Evolutionary conservation across 2,113 vertebrate species (phyloP).

Genomic region (Leptobrachium leishanense): DNA sequence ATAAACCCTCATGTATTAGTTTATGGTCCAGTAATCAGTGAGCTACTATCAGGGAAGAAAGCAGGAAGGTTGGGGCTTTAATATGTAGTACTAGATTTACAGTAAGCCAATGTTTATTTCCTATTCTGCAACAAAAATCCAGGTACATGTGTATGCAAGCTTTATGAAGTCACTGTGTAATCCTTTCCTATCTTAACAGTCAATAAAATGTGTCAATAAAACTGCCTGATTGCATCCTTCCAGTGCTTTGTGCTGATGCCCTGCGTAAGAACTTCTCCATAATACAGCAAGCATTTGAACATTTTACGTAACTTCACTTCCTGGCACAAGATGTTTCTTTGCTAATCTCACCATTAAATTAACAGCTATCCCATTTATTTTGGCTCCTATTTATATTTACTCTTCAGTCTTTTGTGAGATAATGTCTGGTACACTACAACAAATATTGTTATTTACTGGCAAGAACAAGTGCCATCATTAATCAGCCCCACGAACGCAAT

Average conservation of each 20-base stretch:
- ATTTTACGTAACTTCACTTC: too few species aligned
- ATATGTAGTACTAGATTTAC: constrained; percentile 10
- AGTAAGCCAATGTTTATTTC: constrained; percentile 30
- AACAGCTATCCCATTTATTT: too few species aligned
- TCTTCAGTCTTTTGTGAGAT: too few species aligned
- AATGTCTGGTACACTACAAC: too few species aligned
- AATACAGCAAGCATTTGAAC: background rate
- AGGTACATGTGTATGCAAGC: constrained; percentile 41
- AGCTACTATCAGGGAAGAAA: background rate
- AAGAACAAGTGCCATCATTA: too few species aligned
- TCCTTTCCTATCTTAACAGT: constrained; percentile 35
- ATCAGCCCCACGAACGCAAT: too few species aligned
- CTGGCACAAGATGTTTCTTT: too few species aligned
- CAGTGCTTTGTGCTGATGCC: background rate
- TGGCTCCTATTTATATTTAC: too few species aligned
- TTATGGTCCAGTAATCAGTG: background rate
- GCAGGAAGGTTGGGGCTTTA: constrained; percentile 13
- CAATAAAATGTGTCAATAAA: constrained; percentile 39
- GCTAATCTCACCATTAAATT: too few species aligned
- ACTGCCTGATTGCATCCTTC: background rate
- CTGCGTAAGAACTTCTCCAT: background rate
- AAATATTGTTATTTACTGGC: too few species aligned
- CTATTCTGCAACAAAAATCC: constrained; percentile 21
- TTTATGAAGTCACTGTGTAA: constrained; percentile 26
- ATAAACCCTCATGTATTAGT: too few species aligned